Base-by-base conservation (phyloP, 2,113 vertebrate species). In the Crypturellus undulatus region DNA sequence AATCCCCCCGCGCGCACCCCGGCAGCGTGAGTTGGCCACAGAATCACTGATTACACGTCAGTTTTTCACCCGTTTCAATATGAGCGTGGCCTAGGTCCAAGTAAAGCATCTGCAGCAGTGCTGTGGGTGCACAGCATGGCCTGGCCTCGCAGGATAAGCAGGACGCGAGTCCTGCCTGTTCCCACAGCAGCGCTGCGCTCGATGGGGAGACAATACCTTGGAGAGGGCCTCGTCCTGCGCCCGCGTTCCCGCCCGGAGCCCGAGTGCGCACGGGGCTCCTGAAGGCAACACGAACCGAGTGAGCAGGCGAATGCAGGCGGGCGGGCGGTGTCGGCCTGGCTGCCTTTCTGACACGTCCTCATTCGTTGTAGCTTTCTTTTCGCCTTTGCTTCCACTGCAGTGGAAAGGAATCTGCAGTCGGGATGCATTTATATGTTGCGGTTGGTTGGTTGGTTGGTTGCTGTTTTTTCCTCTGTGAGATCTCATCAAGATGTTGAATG, bases 31-130 rank as follows among this genome's bases (percentile, higher is more conserved):
- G 68, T 42, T 78, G 22, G 47, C 45, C 68, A 32, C 36, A 84
- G 59, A 60, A 80, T 70, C 45, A 30, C 45, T 64, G 49, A 75
- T 70, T 65, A 34, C 25, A 24, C 49, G 40, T 43, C 20, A 8
- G 45, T 28, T 88, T 93, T 96, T 89, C 52, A 79, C 84, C 73
- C 42, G 21, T 92, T 93, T 95, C 60, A 71, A 51, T 75, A 80
- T 17, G 14, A 2, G 1, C 45, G 20, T 70, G 59, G 24, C 76
- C 77, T 54, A 15, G 30, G 8, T 80, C 30, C 1, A 25, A 67
- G 68, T 32, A 67, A 80, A 63, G 30, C 51, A 67, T 88, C 64
- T 80, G 56, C 70, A 75, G 59, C n/a, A 60, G 56, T 34, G 36
- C 12, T 86, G 47, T 64, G 64, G 65, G 56, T 56, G 19, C 0